Percentiles rank a stretch among this genome's conserved stretches.
Conservation (phyloP, 2,797 vertebrate species). For the Cirrhinus molitorella region DNA sequence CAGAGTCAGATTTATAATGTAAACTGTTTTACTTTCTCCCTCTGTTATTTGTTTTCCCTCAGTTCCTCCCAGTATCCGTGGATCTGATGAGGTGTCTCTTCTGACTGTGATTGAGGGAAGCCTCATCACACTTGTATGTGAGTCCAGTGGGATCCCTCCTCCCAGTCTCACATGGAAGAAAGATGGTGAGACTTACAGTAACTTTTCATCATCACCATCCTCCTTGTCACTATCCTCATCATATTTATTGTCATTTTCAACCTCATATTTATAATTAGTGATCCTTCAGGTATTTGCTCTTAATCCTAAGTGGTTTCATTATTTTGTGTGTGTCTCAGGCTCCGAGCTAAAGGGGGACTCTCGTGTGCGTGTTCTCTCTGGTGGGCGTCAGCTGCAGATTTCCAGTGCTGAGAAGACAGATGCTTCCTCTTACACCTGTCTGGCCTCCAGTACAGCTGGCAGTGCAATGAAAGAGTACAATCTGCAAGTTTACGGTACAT, state of each 20-base stretch:
- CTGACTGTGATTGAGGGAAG: slow-evolving; percentile 89
- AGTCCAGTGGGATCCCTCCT: slow-evolving; percentile 94
- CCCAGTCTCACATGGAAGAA: slow-evolving; percentile 92
- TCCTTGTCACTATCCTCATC: not conserved
- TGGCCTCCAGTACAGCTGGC: slow-evolving; percentile 88
- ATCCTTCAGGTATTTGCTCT: not conserved
- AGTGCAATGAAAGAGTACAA: slow-evolving; percentile 85
- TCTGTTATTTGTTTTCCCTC: slow-evolving; percentile 37
- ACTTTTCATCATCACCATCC: not conserved
- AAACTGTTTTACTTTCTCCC: not conserved
- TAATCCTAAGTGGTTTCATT: not conserved
- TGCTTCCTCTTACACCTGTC: slow-evolving; percentile 86
- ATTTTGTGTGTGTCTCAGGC: slow-evolving; percentile 73
- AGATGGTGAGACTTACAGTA: slow-evolving; percentile 78
- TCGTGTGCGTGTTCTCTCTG: slow-evolving; percentile 85
- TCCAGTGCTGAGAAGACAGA: slow-evolving; percentile 83
- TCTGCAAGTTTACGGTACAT: slow-evolving; percentile 90
- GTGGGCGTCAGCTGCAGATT: slow-evolving; percentile 93
- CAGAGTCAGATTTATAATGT: not conserved
- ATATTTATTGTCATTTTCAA: not conserved
- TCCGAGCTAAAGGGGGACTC: slow-evolving; percentile 78
- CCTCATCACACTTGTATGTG: slow-evolving; percentile 88
- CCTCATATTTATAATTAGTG: not conserved
- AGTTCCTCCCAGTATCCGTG: slow-evolving; percentile 91
- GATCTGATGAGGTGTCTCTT: slow-evolving; percentile 81